Evolutionary conservation across 2,888 invertebrate genomes (phyloP).

Genomic region (Aspidapion aeneum): DNA sequence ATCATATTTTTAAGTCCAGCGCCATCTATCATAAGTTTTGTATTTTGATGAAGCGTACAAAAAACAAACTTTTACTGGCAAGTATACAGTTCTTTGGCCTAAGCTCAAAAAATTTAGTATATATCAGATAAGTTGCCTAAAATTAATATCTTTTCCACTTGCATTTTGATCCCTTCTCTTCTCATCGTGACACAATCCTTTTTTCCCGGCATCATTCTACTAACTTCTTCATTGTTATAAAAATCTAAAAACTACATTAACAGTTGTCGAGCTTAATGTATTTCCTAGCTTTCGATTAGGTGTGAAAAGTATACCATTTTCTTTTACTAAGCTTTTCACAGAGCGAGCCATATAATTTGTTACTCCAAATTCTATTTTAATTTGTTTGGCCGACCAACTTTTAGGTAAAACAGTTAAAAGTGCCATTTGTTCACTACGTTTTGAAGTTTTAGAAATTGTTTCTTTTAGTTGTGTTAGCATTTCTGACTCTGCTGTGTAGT

Average conservation of each 20-base stretch:
- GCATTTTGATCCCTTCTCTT: neutral
- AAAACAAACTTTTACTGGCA: neutral
- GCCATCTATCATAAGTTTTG: conserved; percentile 2
- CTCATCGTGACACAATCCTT: neutral
- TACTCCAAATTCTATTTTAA: neutral
- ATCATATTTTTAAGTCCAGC: neutral
- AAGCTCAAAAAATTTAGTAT: conserved; percentile 1
- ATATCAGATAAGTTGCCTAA: neutral
- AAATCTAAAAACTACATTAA: neutral
- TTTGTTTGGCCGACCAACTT: neutral
- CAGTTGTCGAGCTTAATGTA: neutral
- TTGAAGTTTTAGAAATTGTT: neutral
- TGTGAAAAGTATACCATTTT: neutral
- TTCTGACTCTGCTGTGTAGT: neutral
- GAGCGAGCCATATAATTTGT: neutral
- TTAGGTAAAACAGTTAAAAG: neutral
- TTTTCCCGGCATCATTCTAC: neutral
- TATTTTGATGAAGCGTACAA: neutral
- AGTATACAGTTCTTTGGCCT: neutral
- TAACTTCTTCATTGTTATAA: neutral
- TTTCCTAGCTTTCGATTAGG: neutral
- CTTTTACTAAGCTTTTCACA: neutral
- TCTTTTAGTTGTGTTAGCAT: neutral
- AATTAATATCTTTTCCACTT: neutral
- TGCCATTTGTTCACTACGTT: neutral